These are phyloP conservation scores for Syncerus caffer DNA, from an alignment of 2,797 vertebrate species.

Conservation along the genomic window DNA sequence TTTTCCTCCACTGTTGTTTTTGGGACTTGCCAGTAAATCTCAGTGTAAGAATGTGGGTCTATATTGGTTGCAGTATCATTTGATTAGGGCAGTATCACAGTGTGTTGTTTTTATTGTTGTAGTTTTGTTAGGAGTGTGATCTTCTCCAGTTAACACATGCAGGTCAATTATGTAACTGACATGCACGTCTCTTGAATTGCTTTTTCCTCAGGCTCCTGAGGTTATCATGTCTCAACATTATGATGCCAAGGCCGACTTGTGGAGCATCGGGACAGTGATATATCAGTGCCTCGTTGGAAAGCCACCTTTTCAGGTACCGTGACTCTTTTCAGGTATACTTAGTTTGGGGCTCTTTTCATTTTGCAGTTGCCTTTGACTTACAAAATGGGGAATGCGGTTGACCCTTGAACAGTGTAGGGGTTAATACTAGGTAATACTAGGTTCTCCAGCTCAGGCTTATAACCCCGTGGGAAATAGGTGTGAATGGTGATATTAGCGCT, in stretches of 20 bases:
- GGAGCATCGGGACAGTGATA: slow-evolving; percentile 98
- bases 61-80: not conserved
- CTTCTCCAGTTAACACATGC: not conserved
- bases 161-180: not conserved
- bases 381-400: not conserved
- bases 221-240: slow-evolving; percentile 99
- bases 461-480: not conserved
- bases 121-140: not conserved
- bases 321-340: not conserved
- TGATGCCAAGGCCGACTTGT: slow-evolving; percentile 96
- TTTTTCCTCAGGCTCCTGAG: slow-evolving; percentile 90
- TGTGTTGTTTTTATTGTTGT: not conserved
- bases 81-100: not conserved
- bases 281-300: slow-evolving; percentile 99
- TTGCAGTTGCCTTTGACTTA: not conserved
- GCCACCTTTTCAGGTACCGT: slow-evolving; percentile 94
- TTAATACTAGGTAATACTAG: not conserved
- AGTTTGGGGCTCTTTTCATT: slow-evolving; percentile 10
- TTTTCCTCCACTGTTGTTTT: slow-evolving; percentile 35
- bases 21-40: not conserved
- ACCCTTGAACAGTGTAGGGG: not conserved
- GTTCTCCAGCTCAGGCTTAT: not conserved
- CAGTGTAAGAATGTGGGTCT: not conserved
- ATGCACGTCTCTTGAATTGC: not conserved
- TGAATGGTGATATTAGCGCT: not conserved